These are phyloP conservation scores for Cyaniris semiargus DNA, from an alignment of 2,888 invertebrate species.

Conservation along the genomic window DNA sequence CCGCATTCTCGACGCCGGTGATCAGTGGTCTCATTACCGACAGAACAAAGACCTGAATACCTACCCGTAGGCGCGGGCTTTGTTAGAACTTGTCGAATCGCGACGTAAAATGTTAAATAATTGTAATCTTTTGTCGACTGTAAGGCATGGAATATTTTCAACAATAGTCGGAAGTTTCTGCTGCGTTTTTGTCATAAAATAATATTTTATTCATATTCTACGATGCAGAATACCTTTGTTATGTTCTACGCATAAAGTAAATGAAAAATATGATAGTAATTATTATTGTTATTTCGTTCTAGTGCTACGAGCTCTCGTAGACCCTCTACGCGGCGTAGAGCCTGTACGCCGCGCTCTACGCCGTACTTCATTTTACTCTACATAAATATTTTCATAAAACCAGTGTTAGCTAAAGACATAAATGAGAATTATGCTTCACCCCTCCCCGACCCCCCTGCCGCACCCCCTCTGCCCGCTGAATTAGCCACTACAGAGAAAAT, in stretches of 20 bases:
- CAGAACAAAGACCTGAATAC: constrained; percentile 17
- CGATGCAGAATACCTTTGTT: background rate
- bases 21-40: constrained; percentile 22
- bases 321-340: background rate
- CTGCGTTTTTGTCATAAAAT: background rate
- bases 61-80: constrained; percentile 1
- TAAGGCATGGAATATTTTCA: background rate
- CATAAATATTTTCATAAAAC: background rate
- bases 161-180: constrained; percentile 2
- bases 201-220: background rate
- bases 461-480: background rate
- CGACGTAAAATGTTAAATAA: background rate
- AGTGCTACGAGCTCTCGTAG: background rate
- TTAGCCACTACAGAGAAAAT: constrained; percentile 18
- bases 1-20: background rate
- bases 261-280: background rate
- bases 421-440: background rate
- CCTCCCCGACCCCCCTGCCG: background rate
- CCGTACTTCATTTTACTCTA: background rate
- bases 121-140: constrained; percentile 10
- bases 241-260: background rate
- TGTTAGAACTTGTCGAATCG: constrained; percentile 12
- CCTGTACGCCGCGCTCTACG: background rate
- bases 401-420: background rate
- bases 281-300: background rate